Conservation (phyloP, 1,140 invertebrate genomes). For the Dendroctonus ponderosae region DNA sequence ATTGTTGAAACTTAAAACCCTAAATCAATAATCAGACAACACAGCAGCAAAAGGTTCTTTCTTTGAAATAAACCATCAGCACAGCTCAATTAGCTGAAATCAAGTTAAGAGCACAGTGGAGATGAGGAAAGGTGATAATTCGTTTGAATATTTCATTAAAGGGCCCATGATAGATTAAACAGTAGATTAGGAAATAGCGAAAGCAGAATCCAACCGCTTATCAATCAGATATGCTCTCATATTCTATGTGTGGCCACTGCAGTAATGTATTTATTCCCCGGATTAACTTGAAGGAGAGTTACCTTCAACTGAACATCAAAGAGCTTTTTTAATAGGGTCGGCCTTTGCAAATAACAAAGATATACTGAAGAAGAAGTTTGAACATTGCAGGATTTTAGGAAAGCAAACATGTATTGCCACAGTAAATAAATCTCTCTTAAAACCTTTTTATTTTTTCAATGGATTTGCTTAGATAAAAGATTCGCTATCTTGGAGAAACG, state of each 20-base stretch:
- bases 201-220: slow-evolving; percentile 13
- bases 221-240: slow-evolving; percentile 31
- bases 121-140: slow-evolving; percentile 1
- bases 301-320: slow-evolving; percentile 31
- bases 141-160: slow-evolving; percentile 30
- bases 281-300: slow-evolving; percentile 20
- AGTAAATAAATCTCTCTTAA: slow-evolving; percentile 32
- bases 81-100: neutral
- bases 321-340: slow-evolving; percentile 19
- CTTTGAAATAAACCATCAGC: too few relatives aligned
- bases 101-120: slow-evolving; percentile 6
- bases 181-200: slow-evolving; percentile 23
- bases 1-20: too few relatives aligned
- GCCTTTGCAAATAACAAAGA: slow-evolving; percentile 29
- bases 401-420: slow-evolving; percentile 35
- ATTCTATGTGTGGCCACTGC: slow-evolving; percentile 25
- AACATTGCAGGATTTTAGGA: slow-evolving; percentile 28
- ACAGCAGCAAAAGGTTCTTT: too few relatives aligned
- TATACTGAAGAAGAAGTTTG: slow-evolving; percentile 14
- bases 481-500: neutral
- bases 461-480: slow-evolving; percentile 21
- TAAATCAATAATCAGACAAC: too few relatives aligned
- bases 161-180: slow-evolving; percentile 22
- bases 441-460: slow-evolving; percentile 19
- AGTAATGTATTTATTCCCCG: slow-evolving; percentile 21